Evolutionary conservation across 30 jellyfish, hydroid and myxozoan genomes (phyloP), one percentile per base, ranked within the genome.

Genomic region (Aurelia sp.): DNA sequence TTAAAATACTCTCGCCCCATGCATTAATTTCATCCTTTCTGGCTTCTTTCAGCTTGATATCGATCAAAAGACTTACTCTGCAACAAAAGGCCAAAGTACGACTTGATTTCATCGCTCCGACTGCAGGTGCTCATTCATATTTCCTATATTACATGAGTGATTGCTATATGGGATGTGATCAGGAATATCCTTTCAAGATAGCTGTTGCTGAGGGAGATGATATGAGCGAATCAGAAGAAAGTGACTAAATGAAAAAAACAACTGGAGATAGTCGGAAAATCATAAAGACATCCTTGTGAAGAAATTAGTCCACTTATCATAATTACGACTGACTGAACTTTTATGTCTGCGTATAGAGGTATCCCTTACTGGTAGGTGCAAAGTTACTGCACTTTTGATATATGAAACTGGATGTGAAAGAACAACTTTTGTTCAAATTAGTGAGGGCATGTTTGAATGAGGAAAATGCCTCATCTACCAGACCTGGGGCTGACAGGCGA

Each of bases 91-190:
- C 98, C 68, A 87, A 87, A 67, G 96, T 96, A 80, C 88, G 94
- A 83, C 87, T 96, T 13, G 99, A 96, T 69, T 96, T 92, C 88
- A 91, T 92, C 64, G 99, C 98, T 4, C 99, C 99, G n/a, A 44
- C 96, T 4, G 93, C 91, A 60, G 99, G 99, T 31, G 17, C 88
- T 53, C 97, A 91, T 71, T 66, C 94, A 8, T 91, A 91, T 88
- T 89, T 88, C 67, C 64, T 96, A 74, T 96, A 91, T 64, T 89
- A 66, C 87, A 96, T 96, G 97, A 96, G 99, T 77, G 99, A 96
- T 80, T 91, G 96, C 59, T 96, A 96, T 69, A 91, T 96, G 98
- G 99, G 99, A 7, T 96, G 98, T 40, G 99, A 96, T 83, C 99
- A 96, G 76, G 99, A 96, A 78, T 96, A 91, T 64, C 97, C 98